A percentile compares a stretch with the other conserved stretches of the same genome.
Conservation (phyloP, 1,140 invertebrate species). For the Zaprionus vittiger region DNA sequence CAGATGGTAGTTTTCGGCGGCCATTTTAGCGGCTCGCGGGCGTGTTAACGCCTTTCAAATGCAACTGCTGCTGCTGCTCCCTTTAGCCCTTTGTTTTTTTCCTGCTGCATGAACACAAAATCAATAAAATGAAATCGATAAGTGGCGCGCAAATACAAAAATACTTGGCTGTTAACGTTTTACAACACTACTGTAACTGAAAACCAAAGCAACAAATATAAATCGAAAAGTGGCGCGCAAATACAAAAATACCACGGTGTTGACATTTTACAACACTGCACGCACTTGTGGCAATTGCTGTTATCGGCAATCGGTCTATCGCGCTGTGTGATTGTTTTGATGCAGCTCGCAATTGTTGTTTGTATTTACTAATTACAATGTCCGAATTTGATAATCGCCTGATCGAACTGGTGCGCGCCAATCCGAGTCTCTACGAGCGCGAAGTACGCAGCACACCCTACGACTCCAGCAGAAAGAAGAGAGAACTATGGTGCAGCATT, state of each 20-base stretch:
- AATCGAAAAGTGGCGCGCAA: conserved; percentile 66
- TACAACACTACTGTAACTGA: too few relatives aligned
- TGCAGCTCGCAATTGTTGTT: background rate
- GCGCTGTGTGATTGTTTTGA: background rate
- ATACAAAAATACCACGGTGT: background rate
- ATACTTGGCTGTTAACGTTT: too few relatives aligned
- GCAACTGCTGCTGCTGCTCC: conserved; percentile 17
- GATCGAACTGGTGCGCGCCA: conserved; percentile 61
- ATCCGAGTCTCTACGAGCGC: conserved; percentile 61
- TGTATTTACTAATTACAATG: conserved; percentile 32
- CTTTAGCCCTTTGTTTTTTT: conserved; percentile 2
- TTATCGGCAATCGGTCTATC: conserved; percentile 13
- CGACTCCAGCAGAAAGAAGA: conserved; percentile 42
- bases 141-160: conserved; percentile 30
- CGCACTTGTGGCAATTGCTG: background rate
- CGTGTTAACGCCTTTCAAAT: conserved; percentile 39
- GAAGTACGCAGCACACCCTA: conserved; percentile 63
- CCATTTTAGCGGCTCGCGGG: conserved; percentile 58
- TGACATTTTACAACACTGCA: conserved; percentile 21
- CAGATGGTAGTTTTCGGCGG: conserved; percentile 91
- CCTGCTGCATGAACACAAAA: conserved; percentile 28
- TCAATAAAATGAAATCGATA: conserved; percentile 72
- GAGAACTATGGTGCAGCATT: conserved; percentile 74
- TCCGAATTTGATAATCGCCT: conserved; percentile 60
- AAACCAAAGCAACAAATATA: conserved; percentile 55